Base-by-base conservation (phyloP, 2,888 invertebrate species). In the Diarsia rubi region DNA sequence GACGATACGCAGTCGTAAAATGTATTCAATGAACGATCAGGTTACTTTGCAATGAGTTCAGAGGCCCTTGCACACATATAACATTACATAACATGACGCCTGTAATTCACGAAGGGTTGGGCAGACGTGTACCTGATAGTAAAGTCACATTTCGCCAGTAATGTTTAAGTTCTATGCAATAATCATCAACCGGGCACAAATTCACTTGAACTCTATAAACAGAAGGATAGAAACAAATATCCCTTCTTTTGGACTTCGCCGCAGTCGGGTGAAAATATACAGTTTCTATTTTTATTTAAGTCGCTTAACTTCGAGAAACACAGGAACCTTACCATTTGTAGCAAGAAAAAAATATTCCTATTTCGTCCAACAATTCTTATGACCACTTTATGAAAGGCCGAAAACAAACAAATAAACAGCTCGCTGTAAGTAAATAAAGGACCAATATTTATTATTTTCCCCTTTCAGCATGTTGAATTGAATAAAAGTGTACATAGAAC, bases 21-120 rank as follows among this genome's bases (percentile, higher is more conserved):
- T 14, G 21, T 52, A 82, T 78, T 82, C 78, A 78, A 73, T 78
- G 57, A 66, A 66, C 14, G 52, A n/a, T n/a, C n/a, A 68, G 12
- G 57, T 44, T 27, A 31, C 52, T 68, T 64, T 62, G 54, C 54
- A 31, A 65, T 66, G 37, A 11, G 12, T 60, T 60, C 37, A 45
- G 21, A 52, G 12, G 52, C 4, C 11, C 52, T 37, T 8, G 8
- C 37, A 8, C 8, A 6, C n/a, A n/a, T n/a, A n/a, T n/a, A n/a
- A n/a, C n/a, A n/a, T n/a, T n/a, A n/a, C n/a, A n/a, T n/a, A n/a
- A n/a, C n/a, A n/a, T n/a, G n/a, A n/a, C n/a, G n/a, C n/a, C n/a
- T n/a, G n/a, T n/a, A n/a, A n/a, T n/a, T n/a, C 37, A 4, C 37
- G 37, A 37, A 37, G 37, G 37, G 37, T 37, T 37, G 6, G 37